Percentiles rank a stretch among this genome's conserved stretches.
These are phyloP conservation scores for Nomada ruficornis DNA, from an alignment of 2,888 invertebrate genomes.

Conservation along the genomic window DNA sequence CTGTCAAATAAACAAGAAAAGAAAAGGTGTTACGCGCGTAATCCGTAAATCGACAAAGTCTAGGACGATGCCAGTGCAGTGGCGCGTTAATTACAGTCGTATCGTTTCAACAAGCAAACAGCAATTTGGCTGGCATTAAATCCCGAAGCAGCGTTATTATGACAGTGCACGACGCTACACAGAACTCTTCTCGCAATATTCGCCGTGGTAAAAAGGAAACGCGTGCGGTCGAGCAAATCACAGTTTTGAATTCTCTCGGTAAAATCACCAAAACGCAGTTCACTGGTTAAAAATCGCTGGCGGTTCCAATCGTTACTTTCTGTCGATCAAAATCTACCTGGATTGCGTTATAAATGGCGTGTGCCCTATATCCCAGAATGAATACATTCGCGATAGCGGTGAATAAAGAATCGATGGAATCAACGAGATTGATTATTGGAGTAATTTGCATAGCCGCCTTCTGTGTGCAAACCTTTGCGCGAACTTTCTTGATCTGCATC, in stretches of 20 bases:
- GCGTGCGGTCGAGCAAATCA: conserved; percentile 13
- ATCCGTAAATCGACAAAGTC: conserved; percentile 18
- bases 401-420: conserved; percentile 15
- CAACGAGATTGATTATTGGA: conserved; percentile 1
- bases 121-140: conserved; percentile 25
- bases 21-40: background rate
- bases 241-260: conserved; percentile 21
- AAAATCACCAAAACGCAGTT: conserved; percentile 13
- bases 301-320: background rate
- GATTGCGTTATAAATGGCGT: background rate
- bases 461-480: background rate
- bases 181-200: conserved; percentile 10
- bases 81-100: conserved; percentile 29
- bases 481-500: conserved; percentile 7
- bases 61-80: background rate
- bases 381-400: background rate
- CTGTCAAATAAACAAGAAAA: too few relatives aligned
- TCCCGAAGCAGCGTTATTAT: conserved; percentile 8
- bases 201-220: background rate
- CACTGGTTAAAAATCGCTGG: background rate
- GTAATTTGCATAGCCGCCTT: background rate
- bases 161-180: background rate
- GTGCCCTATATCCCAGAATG: background rate
- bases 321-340: background rate
- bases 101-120: conserved; percentile 25